Percentiles rank a stretch among this genome's conserved stretches.
These are phyloP conservation scores for Trissolcus brochymenae DNA, from an alignment of 2,888 invertebrate species.

Conservation along the genomic window DNA sequence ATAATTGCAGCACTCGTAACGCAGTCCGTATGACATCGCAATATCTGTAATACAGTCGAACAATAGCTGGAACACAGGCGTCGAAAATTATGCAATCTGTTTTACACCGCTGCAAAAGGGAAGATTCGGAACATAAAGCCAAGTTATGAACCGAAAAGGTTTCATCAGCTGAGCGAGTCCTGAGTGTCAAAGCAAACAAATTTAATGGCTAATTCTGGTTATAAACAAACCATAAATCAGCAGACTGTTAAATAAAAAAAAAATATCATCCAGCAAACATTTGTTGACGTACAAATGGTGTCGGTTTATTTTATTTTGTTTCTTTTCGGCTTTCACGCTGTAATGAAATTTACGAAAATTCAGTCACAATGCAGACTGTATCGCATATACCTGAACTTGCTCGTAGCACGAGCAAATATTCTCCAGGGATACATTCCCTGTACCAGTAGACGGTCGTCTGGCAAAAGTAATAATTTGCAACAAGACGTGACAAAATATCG, in stretches of 20 bases:
- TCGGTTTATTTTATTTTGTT: slow-evolving; percentile 4
- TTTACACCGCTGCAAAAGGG: slow-evolving; percentile 29
- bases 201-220: slow-evolving; percentile 33
- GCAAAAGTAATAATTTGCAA: slow-evolving; percentile 18
- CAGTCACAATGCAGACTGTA: slow-evolving; percentile 28
- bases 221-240: slow-evolving; percentile 38
- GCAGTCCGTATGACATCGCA: no score
- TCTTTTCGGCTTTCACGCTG: slow-evolving; percentile 29
- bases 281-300: slow-evolving; percentile 14
- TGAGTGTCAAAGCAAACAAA: background rate
- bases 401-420: slow-evolving; percentile 12
- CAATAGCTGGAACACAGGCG: slow-evolving; percentile 26
- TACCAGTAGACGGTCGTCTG: slow-evolving; percentile 19
- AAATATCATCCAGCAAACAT: slow-evolving; percentile 18
- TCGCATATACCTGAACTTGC: slow-evolving; percentile 11
- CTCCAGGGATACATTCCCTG: slow-evolving; percentile 25
- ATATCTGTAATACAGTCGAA: slow-evolving; percentile 40
- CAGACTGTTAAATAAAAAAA: slow-evolving; percentile 18
- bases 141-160: slow-evolving; percentile 38
- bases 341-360: slow-evolving; percentile 33
- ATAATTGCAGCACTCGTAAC: background rate
- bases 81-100: slow-evolving; percentile 50
- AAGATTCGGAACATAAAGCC: slow-evolving; percentile 37
- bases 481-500: slow-evolving; percentile 22
- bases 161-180: slow-evolving; percentile 26